These are phyloP conservation scores for Cephus pulcher DNA, from an alignment of 2,888 invertebrate genomes.

Conservation along the genomic window DNA sequence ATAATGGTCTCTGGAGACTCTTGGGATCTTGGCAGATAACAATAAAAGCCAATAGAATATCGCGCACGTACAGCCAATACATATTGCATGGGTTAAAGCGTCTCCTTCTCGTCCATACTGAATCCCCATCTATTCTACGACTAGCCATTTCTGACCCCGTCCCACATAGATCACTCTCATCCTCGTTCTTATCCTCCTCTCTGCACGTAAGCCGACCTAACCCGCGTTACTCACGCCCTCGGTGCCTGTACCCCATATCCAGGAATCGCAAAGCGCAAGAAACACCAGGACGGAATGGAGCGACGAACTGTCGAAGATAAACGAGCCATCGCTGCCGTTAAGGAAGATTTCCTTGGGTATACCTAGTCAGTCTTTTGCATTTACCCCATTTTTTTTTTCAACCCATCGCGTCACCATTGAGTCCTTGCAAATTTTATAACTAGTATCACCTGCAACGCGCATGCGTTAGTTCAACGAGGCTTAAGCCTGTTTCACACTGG, in stretches of 20 bases:
- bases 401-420: too few species aligned
- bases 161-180: slow-evolving; percentile 1
- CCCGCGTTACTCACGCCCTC: slow-evolving; percentile 7
- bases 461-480: too few species aligned
- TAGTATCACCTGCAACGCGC: too few species aligned
- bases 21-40: slow-evolving; percentile 19
- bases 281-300: slow-evolving; percentile 31
- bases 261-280: slow-evolving; percentile 18
- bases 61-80: slow-evolving; percentile 33
- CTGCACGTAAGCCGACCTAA: background rate
- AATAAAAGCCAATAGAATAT: slow-evolving; percentile 37
- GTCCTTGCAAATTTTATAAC: too few species aligned
- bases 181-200: slow-evolving; percentile 8
- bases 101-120: slow-evolving; percentile 10
- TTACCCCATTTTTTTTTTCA: too few species aligned
- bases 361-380: too few species aligned
- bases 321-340: slow-evolving; percentile 19
- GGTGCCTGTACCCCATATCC: background rate
- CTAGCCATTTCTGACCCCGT: slow-evolving; percentile 8
- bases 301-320: slow-evolving; percentile 23
- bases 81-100: slow-evolving; percentile 32
- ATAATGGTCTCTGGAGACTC: slow-evolving; percentile 17
- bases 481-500: too few species aligned
- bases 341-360: too few species aligned
- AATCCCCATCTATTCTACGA: slow-evolving; percentile 6